Conservation (phyloP, 1,140 invertebrate species). For the Drosophila virilis region DNA sequence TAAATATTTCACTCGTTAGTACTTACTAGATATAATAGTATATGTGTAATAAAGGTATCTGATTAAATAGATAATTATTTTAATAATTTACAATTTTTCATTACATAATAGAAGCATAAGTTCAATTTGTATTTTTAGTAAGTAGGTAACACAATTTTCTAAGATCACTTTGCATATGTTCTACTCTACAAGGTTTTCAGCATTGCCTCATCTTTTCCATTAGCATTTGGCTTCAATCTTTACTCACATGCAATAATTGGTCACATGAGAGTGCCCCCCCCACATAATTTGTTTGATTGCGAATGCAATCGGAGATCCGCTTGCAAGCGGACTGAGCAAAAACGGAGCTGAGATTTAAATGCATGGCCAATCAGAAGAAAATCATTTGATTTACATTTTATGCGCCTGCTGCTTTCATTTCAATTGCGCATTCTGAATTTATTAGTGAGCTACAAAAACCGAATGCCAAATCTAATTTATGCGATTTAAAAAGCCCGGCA, state of each 20-base stretch:
- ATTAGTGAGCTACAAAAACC: slow-evolving; percentile 34
- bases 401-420: slow-evolving; percentile 47
- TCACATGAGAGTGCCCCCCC: slow-evolving; percentile 4
- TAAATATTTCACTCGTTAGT: too few relatives aligned
- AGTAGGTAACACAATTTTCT: too few relatives aligned
- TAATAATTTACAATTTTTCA: too few relatives aligned
- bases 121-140: too few relatives aligned
- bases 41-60: too few relatives aligned
- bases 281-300: slow-evolving; percentile 32
- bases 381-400: slow-evolving; percentile 62
- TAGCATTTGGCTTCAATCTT: too few relatives aligned
- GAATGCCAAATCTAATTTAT: slow-evolving; percentile 72
- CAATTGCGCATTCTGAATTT: slow-evolving; percentile 63
- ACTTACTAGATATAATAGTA: too few relatives aligned
- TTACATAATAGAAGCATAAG: too few relatives aligned
- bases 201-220: too few relatives aligned
- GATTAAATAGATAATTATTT: too few relatives aligned
- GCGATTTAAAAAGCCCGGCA: slow-evolving; percentile 36
- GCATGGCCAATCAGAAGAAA: slow-evolving; percentile 34
- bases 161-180: too few relatives aligned
- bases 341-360: slow-evolving; percentile 10
- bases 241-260: slow-evolving; percentile 22
- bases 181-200: too few relatives aligned
- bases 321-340: slow-evolving; percentile 1
- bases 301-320: slow-evolving; percentile 7